phyloP scores from a whole-genome alignment of 2,797 vertebrate genomes.

The Amblyopsis hoosieri region DNA sequence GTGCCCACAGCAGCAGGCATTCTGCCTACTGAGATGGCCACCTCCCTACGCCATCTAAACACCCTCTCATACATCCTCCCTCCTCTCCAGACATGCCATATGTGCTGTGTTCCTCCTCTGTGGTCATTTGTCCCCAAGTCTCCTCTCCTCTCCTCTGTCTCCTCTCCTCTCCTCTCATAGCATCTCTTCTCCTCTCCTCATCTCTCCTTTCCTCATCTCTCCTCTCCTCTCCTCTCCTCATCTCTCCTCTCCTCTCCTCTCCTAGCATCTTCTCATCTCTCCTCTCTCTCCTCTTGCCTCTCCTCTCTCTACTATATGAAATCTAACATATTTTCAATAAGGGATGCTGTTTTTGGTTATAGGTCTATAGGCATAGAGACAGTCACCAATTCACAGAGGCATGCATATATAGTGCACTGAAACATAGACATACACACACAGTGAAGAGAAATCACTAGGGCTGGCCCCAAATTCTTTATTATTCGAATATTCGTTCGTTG shows the following conservation, averaged over 20 bases:
- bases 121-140: neutral
- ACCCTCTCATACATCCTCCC: conserved; percentile 20
- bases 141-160: neutral
- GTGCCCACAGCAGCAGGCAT: conserved; percentile 49
- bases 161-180: neutral
- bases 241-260: neutral
- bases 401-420: neutral
- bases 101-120: neutral
- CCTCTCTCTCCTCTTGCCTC: neutral
- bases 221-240: neutral
- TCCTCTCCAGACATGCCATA: conserved; percentile 15
- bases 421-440: neutral
- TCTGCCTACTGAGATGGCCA: conserved; percentile 29
- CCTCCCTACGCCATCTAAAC: conserved; percentile 34
- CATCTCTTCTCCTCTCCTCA: neutral
- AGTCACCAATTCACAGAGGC: neutral
- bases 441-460: conserved; percentile 5
- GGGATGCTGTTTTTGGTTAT: conserved; percentile 29
- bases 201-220: neutral
- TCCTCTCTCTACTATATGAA: neutral
- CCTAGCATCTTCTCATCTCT: neutral
- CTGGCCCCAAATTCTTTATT: no score
- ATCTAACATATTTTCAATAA: conserved; percentile 11
- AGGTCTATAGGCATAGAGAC: neutral
- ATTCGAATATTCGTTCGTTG: no score